Evolutionary conservation across 2,888 invertebrate genomes (phyloP).

Genomic region (Stenodema calcarata): DNA sequence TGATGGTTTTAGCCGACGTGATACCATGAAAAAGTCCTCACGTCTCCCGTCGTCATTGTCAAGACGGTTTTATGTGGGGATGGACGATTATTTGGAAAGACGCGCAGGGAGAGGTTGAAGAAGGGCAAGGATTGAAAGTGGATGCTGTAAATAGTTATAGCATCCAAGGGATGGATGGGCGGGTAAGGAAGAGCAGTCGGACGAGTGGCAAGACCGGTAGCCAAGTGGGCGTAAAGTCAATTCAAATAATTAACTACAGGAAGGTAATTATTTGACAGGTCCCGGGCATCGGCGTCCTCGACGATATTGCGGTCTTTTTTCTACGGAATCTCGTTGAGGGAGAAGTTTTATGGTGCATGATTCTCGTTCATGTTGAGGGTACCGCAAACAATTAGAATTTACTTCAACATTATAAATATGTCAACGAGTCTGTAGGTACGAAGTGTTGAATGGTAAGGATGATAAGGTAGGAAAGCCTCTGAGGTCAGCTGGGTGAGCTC

Average conservation of each 20-base stretch:
- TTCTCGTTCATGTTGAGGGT: neutral
- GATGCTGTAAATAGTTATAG: neutral
- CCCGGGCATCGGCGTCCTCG: neutral
- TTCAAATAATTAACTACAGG: conserved; percentile 26
- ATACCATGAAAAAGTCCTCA: no score
- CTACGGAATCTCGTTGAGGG: neutral
- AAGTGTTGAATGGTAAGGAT: no score
- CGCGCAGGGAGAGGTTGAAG: neutral
- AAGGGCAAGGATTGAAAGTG: neutral
- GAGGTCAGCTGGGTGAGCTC: no score
- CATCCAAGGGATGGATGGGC: neutral
- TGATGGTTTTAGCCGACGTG: no score
- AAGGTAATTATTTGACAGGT: conserved; percentile 32
- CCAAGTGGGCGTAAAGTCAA: conserved; percentile 32
- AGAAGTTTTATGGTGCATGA: neutral
- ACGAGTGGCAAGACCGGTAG: conserved; percentile 3
- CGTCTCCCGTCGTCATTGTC: no score
- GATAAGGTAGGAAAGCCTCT: no score
- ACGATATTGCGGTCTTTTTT: neutral
- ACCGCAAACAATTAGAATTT: neutral
- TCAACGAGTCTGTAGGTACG: no score
- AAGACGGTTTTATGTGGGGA: no score
- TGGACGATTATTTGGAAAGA: no score
- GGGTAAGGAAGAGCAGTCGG: neutral
- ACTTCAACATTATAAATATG: neutral